A percentile compares a stretch with the other conserved stretches of the same genome.
Evolutionary conservation across 2,113 vertebrate species (phyloP).

Genomic region (Myotis lucifugus): DNA sequence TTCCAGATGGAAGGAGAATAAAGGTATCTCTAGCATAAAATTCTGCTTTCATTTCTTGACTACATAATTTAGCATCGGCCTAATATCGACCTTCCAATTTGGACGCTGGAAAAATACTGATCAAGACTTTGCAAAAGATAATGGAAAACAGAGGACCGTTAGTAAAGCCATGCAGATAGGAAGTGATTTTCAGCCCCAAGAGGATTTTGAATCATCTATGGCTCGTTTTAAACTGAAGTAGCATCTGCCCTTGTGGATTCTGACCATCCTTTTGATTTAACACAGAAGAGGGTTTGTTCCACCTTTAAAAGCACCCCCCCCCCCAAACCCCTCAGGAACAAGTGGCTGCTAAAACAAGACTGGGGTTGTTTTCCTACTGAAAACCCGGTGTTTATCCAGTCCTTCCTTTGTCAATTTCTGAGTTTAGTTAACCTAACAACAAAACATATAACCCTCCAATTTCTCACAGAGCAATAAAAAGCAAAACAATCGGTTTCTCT

Average conservation of each 20-base stretch:
- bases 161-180: slow-evolving; percentile 47
- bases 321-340: not conserved
- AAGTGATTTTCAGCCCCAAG: slow-evolving; percentile 60
- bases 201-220: slow-evolving; percentile 36
- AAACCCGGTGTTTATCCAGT: slow-evolving; percentile 72
- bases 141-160: slow-evolving; percentile 21
- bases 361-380: slow-evolving; percentile 67
- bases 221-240: slow-evolving; percentile 45
- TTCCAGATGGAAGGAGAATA: slow-evolving; percentile 14
- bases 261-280: slow-evolving; percentile 65
- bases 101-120: slow-evolving; percentile 54
- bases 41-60: slow-evolving; percentile 16
- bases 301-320: slow-evolving; percentile 71
- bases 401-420: slow-evolving; percentile 71
- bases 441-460: not conserved
- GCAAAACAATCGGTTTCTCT: slow-evolving; percentile 62
- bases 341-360: slow-evolving; percentile 63
- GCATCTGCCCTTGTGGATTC: slow-evolving; percentile 55
- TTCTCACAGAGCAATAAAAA: slow-evolving; percentile 55
- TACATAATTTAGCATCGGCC: not conserved
- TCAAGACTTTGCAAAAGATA: not conserved
- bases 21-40: slow-evolving; percentile 8
- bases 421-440: slow-evolving; percentile 56
- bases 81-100: not conserved
- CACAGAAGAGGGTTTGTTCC: slow-evolving; percentile 78